Evolutionary conservation across 2,888 invertebrate genomes (phyloP).

Genomic region (Nebria salina): DNA sequence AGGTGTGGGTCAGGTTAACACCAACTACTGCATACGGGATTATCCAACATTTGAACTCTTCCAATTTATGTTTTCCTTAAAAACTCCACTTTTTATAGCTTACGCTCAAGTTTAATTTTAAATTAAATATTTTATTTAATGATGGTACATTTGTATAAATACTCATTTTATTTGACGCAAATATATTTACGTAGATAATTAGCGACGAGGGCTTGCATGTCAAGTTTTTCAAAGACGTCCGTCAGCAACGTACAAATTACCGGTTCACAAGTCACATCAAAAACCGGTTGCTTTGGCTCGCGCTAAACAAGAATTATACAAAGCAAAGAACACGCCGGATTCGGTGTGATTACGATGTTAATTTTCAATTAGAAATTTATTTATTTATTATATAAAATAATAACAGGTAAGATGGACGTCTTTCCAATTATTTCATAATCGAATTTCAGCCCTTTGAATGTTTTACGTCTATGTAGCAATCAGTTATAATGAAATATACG

Average conservation of each 20-base stretch:
- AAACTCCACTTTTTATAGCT: no score
- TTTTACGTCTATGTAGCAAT: neutral
- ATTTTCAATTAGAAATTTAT: constrained; percentile 40
- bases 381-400: constrained; percentile 35
- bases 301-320: constrained; percentile 2
- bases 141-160: no score
- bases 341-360: constrained; percentile 16
- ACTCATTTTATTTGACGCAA: no score
- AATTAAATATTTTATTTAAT: no score
- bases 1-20: neutral
- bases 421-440: neutral
- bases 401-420: constrained; percentile 19
- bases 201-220: neutral
- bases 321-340: neutral
- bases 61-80: no score
- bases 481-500: neutral
- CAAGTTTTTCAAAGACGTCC: neutral
- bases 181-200: neutral
- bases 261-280: constrained; percentile 20
- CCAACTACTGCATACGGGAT: neutral
- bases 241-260: constrained; percentile 17
- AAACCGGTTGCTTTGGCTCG: constrained; percentile 7
- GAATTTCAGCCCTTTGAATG: neutral
- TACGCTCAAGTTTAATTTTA: no score
- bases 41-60: neutral